Evolutionary conservation across 2,888 invertebrate genomes (phyloP).

Genomic region (Gisinianus flammeolus): DNA sequence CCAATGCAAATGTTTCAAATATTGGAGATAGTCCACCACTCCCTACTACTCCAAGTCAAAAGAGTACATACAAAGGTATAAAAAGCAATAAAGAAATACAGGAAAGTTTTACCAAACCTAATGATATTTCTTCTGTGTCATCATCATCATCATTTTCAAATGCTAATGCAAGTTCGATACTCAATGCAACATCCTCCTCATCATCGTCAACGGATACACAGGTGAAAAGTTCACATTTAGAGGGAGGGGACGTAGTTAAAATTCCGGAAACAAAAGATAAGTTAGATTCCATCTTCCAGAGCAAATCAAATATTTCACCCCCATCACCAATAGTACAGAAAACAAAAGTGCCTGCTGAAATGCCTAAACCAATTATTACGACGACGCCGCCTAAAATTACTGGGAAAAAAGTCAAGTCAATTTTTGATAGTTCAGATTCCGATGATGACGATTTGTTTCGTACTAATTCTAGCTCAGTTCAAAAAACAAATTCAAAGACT

Average conservation of each 20-base stretch:
- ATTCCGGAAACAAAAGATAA: no score
- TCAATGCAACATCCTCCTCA: no score
- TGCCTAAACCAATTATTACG: neutral
- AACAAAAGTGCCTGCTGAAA: neutral
- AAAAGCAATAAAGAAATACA: no score
- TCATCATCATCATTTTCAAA: no score
- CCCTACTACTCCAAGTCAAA: neutral
- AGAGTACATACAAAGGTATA: no score
- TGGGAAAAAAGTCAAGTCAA: no score
- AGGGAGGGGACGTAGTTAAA: no score
- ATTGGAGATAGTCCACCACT: neutral
- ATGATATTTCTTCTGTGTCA: no score
- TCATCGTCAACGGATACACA: no score
- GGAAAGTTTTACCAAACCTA: no score
- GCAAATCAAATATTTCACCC: neutral
- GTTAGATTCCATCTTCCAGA: neutral
- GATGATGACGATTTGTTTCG: constrained; percentile 51
- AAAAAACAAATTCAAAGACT: neutral
- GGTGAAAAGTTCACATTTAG: no score
- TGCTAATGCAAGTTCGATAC: no score
- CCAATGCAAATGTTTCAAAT: neutral
- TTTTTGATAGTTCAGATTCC: constrained; percentile 49
- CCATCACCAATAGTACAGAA: neutral
- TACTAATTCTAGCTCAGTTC: neutral
- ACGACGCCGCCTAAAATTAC: neutral